Percentiles rank a stretch among this genome's conserved stretches.
Evolutionary conservation across 2,888 invertebrate species (phyloP).

Genomic region (Heliconius erato): DNA sequence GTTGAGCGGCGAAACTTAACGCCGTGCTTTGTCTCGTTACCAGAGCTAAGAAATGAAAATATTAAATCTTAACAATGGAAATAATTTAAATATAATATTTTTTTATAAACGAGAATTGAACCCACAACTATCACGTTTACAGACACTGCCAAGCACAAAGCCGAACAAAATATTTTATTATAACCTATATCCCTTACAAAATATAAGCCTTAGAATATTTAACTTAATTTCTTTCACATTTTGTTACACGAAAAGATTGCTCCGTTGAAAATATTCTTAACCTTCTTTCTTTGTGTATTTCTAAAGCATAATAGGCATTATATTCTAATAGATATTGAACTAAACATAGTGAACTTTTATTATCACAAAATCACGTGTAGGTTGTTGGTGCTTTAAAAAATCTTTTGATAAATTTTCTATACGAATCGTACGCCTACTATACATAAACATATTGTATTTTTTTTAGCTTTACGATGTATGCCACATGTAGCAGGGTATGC

Average conservation of each 20-base stretch:
- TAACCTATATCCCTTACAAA: neutral
- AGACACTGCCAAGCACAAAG: neutral
- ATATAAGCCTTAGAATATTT: neutral
- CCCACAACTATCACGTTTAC: neutral
- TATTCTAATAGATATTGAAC: slow-evolving; percentile 1
- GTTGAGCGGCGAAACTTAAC: too few relatives aligned
- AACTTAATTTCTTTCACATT: slow-evolving; percentile 2
- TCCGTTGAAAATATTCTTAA: neutral
- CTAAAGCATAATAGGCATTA: slow-evolving; percentile 1
- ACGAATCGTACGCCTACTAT: neutral
- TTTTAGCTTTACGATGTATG: neutral
- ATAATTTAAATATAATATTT: neutral
- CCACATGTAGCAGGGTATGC: neutral
- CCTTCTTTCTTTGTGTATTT: neutral
- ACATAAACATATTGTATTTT: neutral
- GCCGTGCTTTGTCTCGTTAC: too few relatives aligned
- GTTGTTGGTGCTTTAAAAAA: neutral
- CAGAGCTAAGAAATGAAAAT: too few relatives aligned
- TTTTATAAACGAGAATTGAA: neutral
- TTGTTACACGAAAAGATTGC: neutral
- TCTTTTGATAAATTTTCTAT: neutral
- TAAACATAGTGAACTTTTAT: neutral
- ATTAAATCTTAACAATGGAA: neutral
- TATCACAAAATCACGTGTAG: slow-evolving; percentile 1
- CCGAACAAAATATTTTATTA: neutral